Conservation (phyloP, 2,113 vertebrate genomes). For the Mormyrus lacerda region DNA sequence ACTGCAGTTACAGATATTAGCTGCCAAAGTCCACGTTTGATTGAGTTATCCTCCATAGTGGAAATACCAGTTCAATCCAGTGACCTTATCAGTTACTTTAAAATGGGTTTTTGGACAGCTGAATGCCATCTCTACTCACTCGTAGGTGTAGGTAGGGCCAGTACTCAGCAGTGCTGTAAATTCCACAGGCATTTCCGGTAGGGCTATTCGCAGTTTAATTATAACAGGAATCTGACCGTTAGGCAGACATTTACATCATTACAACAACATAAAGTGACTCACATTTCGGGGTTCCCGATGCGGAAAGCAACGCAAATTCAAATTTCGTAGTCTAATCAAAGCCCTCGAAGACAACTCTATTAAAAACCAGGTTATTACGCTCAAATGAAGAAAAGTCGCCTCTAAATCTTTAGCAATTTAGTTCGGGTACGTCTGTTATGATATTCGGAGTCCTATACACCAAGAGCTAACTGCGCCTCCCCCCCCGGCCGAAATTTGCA, state of each 20-base stretch:
- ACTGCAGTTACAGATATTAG: neutral
- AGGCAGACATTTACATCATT: neutral
- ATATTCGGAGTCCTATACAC: conserved; percentile 49
- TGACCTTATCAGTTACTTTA: conserved; percentile 9
- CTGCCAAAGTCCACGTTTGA: neutral
- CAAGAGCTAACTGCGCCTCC: neutral
- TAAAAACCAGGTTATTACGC: neutral
- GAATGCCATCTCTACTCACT: neutral
- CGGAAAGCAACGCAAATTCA: neutral
- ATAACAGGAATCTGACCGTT: neutral
- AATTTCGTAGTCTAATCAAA: conserved; percentile 12
- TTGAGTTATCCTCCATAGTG: neutral
- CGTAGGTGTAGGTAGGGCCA: neutral
- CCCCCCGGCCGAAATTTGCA: conserved; percentile 29
- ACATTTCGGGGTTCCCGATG: neutral
- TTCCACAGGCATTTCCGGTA: neutral
- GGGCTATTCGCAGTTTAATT: neutral
- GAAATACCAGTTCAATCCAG: neutral
- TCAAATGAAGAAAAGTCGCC: conserved; percentile 26
- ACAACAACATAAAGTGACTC: neutral
- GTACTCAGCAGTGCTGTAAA: neutral
- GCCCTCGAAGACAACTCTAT: neutral
- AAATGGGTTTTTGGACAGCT: neutral
- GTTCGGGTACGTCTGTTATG: conserved; percentile 52
- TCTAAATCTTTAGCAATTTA: conserved; percentile 49